Base-by-base conservation (phyloP, 2,888 invertebrate genomes). In the Apamea anceps region DNA sequence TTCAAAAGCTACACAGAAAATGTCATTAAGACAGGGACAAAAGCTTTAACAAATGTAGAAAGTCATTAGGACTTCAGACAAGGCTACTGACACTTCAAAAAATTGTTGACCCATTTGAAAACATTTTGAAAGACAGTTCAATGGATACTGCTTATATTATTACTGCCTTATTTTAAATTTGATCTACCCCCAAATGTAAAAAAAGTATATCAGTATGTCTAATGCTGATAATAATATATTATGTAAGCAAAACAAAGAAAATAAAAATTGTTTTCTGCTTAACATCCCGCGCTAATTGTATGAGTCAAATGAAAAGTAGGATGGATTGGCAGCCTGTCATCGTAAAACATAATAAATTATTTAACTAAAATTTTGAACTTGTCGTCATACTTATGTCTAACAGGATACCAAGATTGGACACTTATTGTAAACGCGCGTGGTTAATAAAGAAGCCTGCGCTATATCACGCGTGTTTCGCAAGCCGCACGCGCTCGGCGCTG, bases 271-370 rank as follows among this genome's bases (percentile, higher is more conserved):
- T 74, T 60, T 32, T 8, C 75, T 82, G 63, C 62, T 37, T 75
- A 82, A 71, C 28, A 85, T 85, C 73, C 75, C 77, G 79, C 79
- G 79, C 51, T 81, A 75, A 79, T 80, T 81, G 72, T 84, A 83
- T 80, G 78, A 75, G 82, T 81, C 75, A 79, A 80, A 77, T 79
- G 18, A 80, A 75, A 73, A 66, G 70, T 63, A 72, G 62, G 75
- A 77, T 77, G 62, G 76, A 62, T 75, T 75, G 21, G 48, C 72
- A 75, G 68, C 66, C 76, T 65, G 57, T 72, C 57, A 45, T 15
- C 32, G 25, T 54, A 77, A 84, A 81, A 67, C 32, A 75, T 54
- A 81, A 82, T 72, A 37, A n/a, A 72, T 67, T 3, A 67, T 62
- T 65, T 21, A 65, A 60, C 51, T 18, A 63, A 54, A 63, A 66